Evolutionary conservation across 2,888 invertebrate genomes (phyloP), one percentile per base, ranked within the genome.

Genomic region (Callyntrura sp.): DNA sequence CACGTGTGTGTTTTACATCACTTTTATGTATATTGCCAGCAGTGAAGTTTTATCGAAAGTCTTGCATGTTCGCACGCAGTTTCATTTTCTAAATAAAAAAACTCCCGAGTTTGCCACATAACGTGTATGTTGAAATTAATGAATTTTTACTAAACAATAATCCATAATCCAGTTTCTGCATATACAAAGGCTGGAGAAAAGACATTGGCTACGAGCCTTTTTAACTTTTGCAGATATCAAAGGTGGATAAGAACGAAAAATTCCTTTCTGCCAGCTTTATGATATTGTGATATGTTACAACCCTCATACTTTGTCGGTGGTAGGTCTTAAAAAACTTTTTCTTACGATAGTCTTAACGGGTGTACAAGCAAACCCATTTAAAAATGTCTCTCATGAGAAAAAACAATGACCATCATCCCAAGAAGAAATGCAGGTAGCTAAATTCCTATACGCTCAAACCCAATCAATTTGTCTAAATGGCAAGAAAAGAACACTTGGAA

Each of bases 1-100:
- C 45, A 45, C 45, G 20, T 43, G 14, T 28, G 28, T n/a, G 35
- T 68, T 43, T 43, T 45, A 73, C 8, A 45, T 45, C 20, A 20
- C 45, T 20, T 11, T 45, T 1, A 45, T 20, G 12, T 17, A 43
- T 12, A 73, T 0, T 12, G 57, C 17, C 17, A 51, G 12, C 9
- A 14, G 17, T 60, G 60, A 48, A 48, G 23, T 9, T 23, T 45
- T 68, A 70, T 55, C 57, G 35, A 35, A 65, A 79, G 55, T 70
- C 20, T 87, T 57, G 87, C 87, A 87, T 87, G 87, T 87, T 65
- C 23, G 20, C 70, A 28, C 35, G 57, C 70, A 73, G 73, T 73
- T 25, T 48, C 48, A 12, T 48, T 23, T 48, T 48, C 11, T 4
- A 73, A 73, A 73, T 20, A 73, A 73, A 73, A 73, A 73, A 70